These are phyloP conservation scores for Microchrysa polita DNA, from an alignment of 2,888 invertebrate species.

Conservation along the genomic window DNA sequence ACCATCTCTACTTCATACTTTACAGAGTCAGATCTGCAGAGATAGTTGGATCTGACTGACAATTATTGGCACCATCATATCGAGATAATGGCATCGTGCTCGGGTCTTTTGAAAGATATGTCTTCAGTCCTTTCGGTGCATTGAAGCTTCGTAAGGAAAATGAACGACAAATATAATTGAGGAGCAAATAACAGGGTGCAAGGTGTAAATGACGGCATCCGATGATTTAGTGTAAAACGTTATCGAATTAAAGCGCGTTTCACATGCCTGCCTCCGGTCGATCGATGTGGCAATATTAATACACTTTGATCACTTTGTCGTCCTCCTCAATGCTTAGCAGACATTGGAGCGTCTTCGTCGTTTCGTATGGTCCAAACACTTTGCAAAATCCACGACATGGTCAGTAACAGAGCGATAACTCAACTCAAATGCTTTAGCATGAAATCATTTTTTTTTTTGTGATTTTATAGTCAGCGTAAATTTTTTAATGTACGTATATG, in stretches of 20 bases:
- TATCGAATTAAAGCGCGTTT: constrained; percentile 12
- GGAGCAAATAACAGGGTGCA: constrained; percentile 38
- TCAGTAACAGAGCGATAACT: not conserved
- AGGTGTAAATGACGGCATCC: constrained; percentile 36
- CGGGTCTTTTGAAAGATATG: too few species aligned
- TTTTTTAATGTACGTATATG: constrained; percentile 33
- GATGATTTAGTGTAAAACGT: constrained; percentile 25
- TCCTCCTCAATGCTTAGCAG: not conserved
- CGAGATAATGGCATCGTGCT: too few species aligned
- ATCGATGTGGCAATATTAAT: too few species aligned
- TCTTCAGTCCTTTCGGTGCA: too few species aligned
- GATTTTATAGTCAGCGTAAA: constrained; percentile 37
- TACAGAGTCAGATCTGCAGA: too few species aligned
- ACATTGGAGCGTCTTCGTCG: constrained; percentile 21
- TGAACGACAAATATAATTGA: constrained; percentile 31
- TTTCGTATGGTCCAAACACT: too few species aligned
- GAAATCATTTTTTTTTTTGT: constrained; percentile 35
- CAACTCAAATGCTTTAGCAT: constrained; percentile 6
- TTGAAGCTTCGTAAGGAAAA: too few species aligned
- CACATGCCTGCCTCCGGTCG: not conserved
- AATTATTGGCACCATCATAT: too few species aligned
- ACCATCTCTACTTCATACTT: too few species aligned
- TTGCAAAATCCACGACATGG: not conserved
- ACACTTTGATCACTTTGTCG: not conserved
- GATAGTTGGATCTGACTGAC: too few species aligned